Base-by-base conservation (phyloP, 2,888 invertebrate genomes). In the Neria commutata region DNA sequence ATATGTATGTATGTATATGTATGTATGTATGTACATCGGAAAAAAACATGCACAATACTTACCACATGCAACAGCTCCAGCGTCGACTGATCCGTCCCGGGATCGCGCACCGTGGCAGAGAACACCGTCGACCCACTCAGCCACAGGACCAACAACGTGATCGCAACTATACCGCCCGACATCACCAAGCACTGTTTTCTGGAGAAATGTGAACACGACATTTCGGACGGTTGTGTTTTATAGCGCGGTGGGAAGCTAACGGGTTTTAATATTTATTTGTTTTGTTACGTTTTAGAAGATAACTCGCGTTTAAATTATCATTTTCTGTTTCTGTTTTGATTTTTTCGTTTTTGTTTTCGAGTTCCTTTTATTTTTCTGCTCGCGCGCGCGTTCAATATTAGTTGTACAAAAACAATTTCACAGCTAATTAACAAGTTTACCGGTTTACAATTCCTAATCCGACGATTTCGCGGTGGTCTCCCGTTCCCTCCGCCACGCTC, bases 31-130 rank as follows among this genome's bases (percentile, higher is more conserved):
- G 29, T 16, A 21, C 33, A 34, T 46, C 42, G 29, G 25, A 29
- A 24, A 1, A 26, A 57, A 48, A 2, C 26, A 23, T 5, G n/a
- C n/a, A n/a, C n/a, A n/a, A n/a, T 46, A 74, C 79, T 80, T 73
- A 79, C 79, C 81, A 79, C 78, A 74, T 79, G 79, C 50, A 79
- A 60, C 59, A 80, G 69, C 64, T 79, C 75, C 53, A 79, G 69
- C 42, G 80, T 75, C 51, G 80, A 69, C 57, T 75, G 67, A 66
- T 76, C 72, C 45, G 67, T 65, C 50, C 62, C 69, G 42, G 67
- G 69, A 62, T 70, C 67, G 54, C 66, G 66, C 51, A 70, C 37
- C 23, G 69, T 67, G 34, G 62, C 70, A 50, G 79, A 71, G 25
- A 70, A 66, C 26, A 73, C 66, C 42, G 69, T 60, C 34, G 76